Percentiles rank a stretch among this genome's conserved stretches.
phyloP scores from a whole-genome alignment of 1,140 invertebrate genomes.

The Drosophila sturtevanti region DNA sequence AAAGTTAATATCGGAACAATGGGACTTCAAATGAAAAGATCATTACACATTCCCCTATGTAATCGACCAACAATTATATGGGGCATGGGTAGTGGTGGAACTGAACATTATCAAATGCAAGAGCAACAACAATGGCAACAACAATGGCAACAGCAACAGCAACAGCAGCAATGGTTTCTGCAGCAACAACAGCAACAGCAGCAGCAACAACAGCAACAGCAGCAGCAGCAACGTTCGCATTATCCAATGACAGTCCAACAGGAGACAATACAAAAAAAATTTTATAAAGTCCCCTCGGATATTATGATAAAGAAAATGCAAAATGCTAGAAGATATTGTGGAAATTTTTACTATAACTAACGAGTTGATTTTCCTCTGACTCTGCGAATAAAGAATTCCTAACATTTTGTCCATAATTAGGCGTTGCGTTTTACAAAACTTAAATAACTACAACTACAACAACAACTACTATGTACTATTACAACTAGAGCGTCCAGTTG shows the following conservation, averaged over 20 bases:
- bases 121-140: not conserved
- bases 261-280: not conserved
- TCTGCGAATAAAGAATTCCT: not conserved
- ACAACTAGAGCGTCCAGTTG: slow-evolving; percentile 17
- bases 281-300: slow-evolving; percentile 37
- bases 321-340: slow-evolving; percentile 37
- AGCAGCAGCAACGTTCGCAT: no score
- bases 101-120: slow-evolving; percentile 27
- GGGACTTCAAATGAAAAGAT: not conserved
- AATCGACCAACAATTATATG: slow-evolving; percentile 27
- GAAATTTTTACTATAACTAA: slow-evolving; percentile 63
- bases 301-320: not conserved
- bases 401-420: slow-evolving; percentile 12
- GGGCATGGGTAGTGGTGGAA: slow-evolving; percentile 8
- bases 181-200: not conserved
- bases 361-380: not conserved
- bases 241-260: not conserved
- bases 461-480: no score
- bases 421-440: slow-evolving; percentile 1
- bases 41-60: slow-evolving; percentile 39
- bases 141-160: slow-evolving; percentile 11
- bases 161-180: not conserved
- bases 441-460: not conserved
- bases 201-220: no score
- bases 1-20: not conserved